phyloP scores from a whole-genome alignment of 1,140 invertebrate species.

The Galendromus occidentalis region DNA sequence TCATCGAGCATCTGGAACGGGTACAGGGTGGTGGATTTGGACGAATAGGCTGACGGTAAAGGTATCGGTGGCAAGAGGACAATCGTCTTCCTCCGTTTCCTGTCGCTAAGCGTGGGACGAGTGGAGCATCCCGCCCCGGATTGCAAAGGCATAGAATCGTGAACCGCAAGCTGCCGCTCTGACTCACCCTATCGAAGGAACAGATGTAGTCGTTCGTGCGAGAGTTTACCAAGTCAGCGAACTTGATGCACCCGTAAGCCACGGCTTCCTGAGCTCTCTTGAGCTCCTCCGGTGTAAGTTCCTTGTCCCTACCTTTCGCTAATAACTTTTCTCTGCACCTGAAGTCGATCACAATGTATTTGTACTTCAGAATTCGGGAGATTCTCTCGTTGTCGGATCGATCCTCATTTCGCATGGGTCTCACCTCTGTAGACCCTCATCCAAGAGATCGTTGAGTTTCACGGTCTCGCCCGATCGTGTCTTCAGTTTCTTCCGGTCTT shows the following conservation, averaged over 20 bases:
- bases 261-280: slow-evolving; percentile 64
- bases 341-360: background rate
- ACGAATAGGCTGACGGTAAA: no score
- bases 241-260: slow-evolving; percentile 97
- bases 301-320: slow-evolving; percentile 37
- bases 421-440: slow-evolving; percentile 47
- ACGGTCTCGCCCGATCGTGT: slow-evolving; percentile 93
- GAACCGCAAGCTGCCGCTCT: no score
- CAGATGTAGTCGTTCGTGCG: slow-evolving; percentile 88
- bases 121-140: no score
- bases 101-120: no score
- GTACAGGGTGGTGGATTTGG: no score
- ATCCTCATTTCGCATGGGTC: background rate
- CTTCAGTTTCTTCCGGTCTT: slow-evolving; percentile 84
- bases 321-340: background rate
- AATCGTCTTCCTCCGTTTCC: no score
- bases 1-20: slow-evolving; percentile 89
- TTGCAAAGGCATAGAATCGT: slow-evolving; percentile 10
- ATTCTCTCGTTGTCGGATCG: background rate
- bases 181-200: slow-evolving; percentile 74
- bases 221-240: slow-evolving; percentile 87
- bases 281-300: slow-evolving; percentile 61
- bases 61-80: no score
- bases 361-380: background rate
- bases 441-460: slow-evolving; percentile 64